Evolutionary conservation across 1,140 invertebrate species (phyloP), one percentile per base, ranked within the genome.

Genomic region (Zaprionus taronus): DNA sequence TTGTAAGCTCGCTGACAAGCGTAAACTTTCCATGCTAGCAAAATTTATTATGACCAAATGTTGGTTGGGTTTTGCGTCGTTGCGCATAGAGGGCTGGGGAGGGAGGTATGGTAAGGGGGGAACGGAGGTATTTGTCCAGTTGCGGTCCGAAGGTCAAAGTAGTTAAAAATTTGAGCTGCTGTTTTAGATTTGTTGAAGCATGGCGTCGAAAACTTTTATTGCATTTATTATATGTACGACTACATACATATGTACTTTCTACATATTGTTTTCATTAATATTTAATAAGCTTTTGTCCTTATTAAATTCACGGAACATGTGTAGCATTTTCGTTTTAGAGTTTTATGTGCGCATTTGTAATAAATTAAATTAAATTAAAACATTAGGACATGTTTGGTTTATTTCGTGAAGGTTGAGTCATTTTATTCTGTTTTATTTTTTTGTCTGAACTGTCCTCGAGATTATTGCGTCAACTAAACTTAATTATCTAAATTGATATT

Each of bases 1-100:
- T 83, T 79, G 80, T 72, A 72, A 81, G 70, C 74, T 81, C 74
- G 84, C 84, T 87, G 84, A 87, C 84, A 89, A 84, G 84, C 84
- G 79, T 68, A 89, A 87, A 83, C 78, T 87, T 87, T 83, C 64
- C 56, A 68, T 63, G 74, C 55, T 49, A 74, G 51, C 70, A 69
- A 71, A 87, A 87, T 87, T 89, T 87, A 89, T 87, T 87, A 87
- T 79, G 76, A 76, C 62, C 75, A 22, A 58, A 49, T 67, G 65
- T 15, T 56, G 51, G 51, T 22, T 34, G 63, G 51, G 62, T 2
- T 17, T 44, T 20, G 31, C 26, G 26, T 22, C n/a, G 28, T 14
- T 74, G 31, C 31, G 22, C 7, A 38, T 47, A 5, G 7, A 47
- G 28, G 15, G 20, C 3, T 9, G 12, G 1, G 49, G 5, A 14